Percentiles rank a stretch among this genome's conserved stretches.
phyloP scores from a whole-genome alignment of 2,113 vertebrate species.

The Antechinus stuartii region DNA sequence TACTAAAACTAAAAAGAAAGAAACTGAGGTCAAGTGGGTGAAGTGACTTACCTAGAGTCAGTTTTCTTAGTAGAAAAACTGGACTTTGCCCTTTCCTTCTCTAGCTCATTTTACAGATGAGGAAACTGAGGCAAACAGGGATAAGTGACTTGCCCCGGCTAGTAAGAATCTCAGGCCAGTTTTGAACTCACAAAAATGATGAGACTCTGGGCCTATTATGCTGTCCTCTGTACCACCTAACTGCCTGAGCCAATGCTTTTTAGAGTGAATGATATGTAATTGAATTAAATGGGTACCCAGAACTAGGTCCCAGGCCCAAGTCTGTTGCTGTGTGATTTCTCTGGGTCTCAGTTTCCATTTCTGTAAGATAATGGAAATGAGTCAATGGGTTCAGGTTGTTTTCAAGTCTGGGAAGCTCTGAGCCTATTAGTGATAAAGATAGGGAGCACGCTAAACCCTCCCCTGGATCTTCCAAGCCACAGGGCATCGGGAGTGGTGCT shows the following conservation, averaged over 20 bases:
- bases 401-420: no score
- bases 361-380: background rate
- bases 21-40: no score
- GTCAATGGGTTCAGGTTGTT: background rate
- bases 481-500: background rate
- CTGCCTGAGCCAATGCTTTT: background rate
- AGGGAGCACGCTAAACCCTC: background rate
- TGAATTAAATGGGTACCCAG: background rate
- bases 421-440: background rate
- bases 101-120: background rate
- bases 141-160: background rate
- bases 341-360: background rate
- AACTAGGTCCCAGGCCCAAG: background rate
- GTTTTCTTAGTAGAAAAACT: background rate
- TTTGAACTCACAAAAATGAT: background rate
- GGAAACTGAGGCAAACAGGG: background rate
- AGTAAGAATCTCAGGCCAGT: background rate
- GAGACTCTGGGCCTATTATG: background rate
- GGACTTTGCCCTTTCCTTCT: background rate
- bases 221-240: background rate
- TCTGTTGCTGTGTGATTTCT: background rate
- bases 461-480: background rate
- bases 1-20: no score
- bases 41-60: no score
- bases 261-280: background rate